phyloP scores from a whole-genome alignment of 2,888 invertebrate species.

The Neoitamus cyanurus region DNA sequence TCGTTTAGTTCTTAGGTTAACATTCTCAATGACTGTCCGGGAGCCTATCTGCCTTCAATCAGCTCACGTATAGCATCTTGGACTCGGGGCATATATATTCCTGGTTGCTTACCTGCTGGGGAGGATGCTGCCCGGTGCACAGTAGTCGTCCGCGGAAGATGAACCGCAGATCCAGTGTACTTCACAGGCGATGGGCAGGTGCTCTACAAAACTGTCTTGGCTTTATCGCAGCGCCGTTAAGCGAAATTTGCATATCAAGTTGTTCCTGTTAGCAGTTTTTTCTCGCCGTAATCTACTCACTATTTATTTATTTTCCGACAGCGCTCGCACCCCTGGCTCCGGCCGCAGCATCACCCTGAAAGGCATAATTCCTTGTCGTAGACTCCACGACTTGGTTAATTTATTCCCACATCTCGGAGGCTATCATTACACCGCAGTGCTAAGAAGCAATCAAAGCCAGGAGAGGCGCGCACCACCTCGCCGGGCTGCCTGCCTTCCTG shows the following conservation, averaged over 20 bases:
- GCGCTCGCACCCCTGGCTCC: neutral
- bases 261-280: conserved; percentile 2
- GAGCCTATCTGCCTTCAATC: conserved; percentile 38
- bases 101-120: neutral
- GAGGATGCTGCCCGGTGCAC: neutral
- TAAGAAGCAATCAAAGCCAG: neutral
- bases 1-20: conserved; percentile 37
- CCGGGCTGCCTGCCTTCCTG: neutral
- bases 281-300: neutral
- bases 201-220: neutral
- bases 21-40: conserved; percentile 37
- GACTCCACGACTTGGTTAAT: neutral
- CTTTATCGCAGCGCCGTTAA: neutral
- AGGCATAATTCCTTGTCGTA: neutral
- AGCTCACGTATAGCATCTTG: neutral
- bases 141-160: conserved; percentile 11
- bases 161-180: neutral
- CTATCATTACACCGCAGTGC: conserved; percentile 11
- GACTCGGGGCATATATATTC: neutral
- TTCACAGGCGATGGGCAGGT: conserved; percentile 9
- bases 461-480: neutral
- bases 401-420: conserved; percentile 14
- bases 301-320: conserved; percentile 4
- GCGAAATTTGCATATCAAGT: conserved; percentile 30
- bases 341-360: neutral